These are phyloP conservation scores for Myopa tessellatipennis DNA, from an alignment of 2,888 invertebrate species.

Conservation along the genomic window DNA sequence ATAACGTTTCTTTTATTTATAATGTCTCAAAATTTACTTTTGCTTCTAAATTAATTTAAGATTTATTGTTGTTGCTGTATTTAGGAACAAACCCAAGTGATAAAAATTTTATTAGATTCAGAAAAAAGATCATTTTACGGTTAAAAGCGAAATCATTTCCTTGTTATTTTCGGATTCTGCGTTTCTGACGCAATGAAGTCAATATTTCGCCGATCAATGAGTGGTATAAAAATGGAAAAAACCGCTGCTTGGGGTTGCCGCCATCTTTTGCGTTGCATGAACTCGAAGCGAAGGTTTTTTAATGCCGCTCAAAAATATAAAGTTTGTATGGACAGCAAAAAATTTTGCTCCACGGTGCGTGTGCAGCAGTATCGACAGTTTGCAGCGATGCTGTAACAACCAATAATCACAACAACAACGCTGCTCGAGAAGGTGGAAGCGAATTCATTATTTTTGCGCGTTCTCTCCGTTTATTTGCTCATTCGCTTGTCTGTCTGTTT, in stretches of 20 bases:
- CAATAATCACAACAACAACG: conserved; percentile 8
- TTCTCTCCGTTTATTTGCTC: conserved; percentile 1
- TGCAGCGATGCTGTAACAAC: not conserved
- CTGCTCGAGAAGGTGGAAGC: conserved; percentile 33
- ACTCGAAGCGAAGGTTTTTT: conserved; percentile 9
- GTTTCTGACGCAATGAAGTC: not conserved
- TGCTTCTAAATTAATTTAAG: too few relatives aligned
- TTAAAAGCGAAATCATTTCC: not conserved
- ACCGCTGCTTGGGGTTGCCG: not conserved
- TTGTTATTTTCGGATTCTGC: conserved; percentile 7
- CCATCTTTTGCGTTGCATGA: not conserved
- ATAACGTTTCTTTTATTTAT: too few relatives aligned
- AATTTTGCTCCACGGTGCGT: not conserved
- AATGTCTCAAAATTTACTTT: too few relatives aligned
- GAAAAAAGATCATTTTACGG: too few relatives aligned
- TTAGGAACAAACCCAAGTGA: not conserved
- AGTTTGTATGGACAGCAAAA: not conserved
- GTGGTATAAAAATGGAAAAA: not conserved
- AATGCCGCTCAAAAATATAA: conserved; percentile 16
- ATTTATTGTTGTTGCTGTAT: not conserved
- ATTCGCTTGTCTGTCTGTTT: conserved; percentile 26
- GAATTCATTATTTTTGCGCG: conserved; percentile 37
- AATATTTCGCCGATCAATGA: not conserved
- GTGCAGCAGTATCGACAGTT: not conserved
- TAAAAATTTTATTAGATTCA: too few relatives aligned